Evolutionary conservation across 2,797 vertebrate genomes (phyloP), one percentile per base, ranked within the genome.

Genomic region (Poeciliopsis infans): DNA sequence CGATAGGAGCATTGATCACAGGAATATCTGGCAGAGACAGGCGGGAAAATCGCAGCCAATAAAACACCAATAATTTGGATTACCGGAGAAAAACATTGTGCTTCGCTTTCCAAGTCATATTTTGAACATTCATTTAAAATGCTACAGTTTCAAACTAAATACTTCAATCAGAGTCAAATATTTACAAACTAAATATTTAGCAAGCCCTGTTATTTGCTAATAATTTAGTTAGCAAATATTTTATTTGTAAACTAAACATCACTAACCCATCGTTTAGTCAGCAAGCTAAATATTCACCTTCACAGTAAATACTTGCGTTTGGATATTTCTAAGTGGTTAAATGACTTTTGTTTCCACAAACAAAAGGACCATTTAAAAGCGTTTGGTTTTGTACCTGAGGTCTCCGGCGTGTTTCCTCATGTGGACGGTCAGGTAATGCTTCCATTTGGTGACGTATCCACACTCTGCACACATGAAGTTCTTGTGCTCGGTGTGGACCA

Each of bases 381-480:
- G 12, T 16, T 59, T 41, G 20, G 33, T 45, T 55, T 75, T 66
- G 2, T 86, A 99, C 98, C 98, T 96, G 89, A 99, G 97, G 91
- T 99, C 98, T 20, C 98, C 98, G 0, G 96, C 95, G 31, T 99
- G 98, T 88, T 99, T 99, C 82, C 98, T 96, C 98, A 99, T 99
- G 83, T 99, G 98, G 79, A 99, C 97, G 0, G 95, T 98, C 76
- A 99, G 94, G 82, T 98, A 99, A 86, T 99, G 98, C 80, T 99
- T 99, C 98, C 98, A 99, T 83, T 99, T 99, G 66, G 98, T 99
- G 93, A 99, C 95, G 20, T 99, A 99, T 64, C 98, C 98, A 0
- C 98, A 99, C 79, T 99, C 98, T 0, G 98, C 96, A 76, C 98
- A 99, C 98, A 99, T 98, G 85, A 98, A 98, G 91, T 99, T 98